phyloP scores from a whole-genome alignment of 1,140 invertebrate genomes.

The Rhagoletis zephyria region DNA sequence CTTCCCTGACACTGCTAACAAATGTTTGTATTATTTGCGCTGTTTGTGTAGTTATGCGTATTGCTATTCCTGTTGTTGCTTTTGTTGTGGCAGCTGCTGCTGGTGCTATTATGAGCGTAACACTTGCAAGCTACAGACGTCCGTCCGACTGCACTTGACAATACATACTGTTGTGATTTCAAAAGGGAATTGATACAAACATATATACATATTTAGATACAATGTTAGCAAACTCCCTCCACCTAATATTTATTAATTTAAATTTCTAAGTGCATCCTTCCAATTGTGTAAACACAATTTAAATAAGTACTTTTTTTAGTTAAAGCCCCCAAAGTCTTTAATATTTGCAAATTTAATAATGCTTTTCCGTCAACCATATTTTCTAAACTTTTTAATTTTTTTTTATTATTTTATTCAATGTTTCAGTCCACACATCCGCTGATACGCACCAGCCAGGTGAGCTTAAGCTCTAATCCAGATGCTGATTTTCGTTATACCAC shows the following conservation, averaged over 20 bases:
- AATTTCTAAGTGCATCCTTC: no score
- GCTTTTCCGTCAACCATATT: no score
- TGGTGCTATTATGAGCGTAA: background rate
- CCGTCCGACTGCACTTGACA: slow-evolving; percentile 6
- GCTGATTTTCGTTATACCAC: slow-evolving; percentile 88
- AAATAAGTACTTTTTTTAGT: no score
- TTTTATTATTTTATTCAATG: no score
- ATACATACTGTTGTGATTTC: background rate
- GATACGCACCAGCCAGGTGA: slow-evolving; percentile 88
- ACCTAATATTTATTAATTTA: no score
- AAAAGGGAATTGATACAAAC: background rate
- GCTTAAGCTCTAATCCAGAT: slow-evolving; percentile 88
- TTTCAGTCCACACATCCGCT: slow-evolving; percentile 76
- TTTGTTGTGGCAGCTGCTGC: background rate
- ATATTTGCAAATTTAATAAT: no score
- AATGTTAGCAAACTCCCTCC: no score
- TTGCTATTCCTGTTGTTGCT: background rate
- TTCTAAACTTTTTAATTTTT: no score
- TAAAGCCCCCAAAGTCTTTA: no score
- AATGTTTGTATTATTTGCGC: background rate
- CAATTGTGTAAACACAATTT: no score
- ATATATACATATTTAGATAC: no score
- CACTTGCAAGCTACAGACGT: background rate
- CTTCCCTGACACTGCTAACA: background rate
- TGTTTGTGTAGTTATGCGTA: no score